Base-by-base conservation (phyloP, 2,113 vertebrate species). In the Pelobates fuscus region DNA sequence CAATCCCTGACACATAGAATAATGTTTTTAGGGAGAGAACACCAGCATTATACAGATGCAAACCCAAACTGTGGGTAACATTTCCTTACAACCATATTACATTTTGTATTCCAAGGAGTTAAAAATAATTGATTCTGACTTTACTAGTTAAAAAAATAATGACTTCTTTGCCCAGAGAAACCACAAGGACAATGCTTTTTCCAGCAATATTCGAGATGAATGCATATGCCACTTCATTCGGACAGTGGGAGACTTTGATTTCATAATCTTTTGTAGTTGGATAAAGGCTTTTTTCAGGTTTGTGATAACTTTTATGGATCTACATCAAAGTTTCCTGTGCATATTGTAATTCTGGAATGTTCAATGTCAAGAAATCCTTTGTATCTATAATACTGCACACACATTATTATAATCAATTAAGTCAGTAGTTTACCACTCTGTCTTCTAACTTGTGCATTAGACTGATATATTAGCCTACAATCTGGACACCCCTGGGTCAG, bases 261-360 rank as follows among this genome's bases (percentile, higher is more conserved):
- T 54, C 14, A 24, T 17, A 62, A n/a, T 52, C 70, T 62, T 71
- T 71, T 71, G 70, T 63, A 30, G 41, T 32, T 32, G 27, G 57
- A 71, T 71, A 71, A 71, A 71, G 43, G 44, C 25, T 32, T 71
- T 71, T 63, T 71, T 62, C n/a, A 52, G 43, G 43, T 52, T 71
- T 32, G 58, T 71, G 70, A 49, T 62, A 61, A 52, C 70, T 71
- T 71, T 63, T 71, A 52, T 52, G 59, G 59, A 46, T 27, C 25
- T 46, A 29, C 70, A 61, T 71, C 70, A 71, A 71, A 62, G 70
- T 71, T 71, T 17, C 6, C 43, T 43, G 62, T 71, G 30, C 70
- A 71, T 52, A 63, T 71, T 71, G 59, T 71, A 71, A 71, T 71
- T 63, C 43, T 25, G 23, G 24, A 32, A 24, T 63, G 26, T 71